A percentile compares a stretch with the other conserved stretches of the same genome.
Conservation (phyloP, 2,797 vertebrate species). For the Steatocranus sp. region DNA sequence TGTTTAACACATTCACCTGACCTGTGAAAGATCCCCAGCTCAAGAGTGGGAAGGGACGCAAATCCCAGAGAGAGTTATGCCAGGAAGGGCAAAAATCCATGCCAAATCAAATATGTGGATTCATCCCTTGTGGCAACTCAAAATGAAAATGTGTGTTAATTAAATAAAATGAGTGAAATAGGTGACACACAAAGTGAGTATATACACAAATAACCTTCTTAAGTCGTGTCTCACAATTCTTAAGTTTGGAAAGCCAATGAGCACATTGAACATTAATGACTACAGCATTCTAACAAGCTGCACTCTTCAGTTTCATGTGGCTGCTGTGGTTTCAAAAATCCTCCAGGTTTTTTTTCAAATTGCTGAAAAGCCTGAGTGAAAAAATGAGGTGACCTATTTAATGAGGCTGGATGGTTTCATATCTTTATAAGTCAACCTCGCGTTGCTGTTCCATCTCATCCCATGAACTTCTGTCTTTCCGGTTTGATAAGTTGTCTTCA, state of each 20-base stretch:
- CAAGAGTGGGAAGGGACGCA: background rate
- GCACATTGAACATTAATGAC: background rate
- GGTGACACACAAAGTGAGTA: background rate
- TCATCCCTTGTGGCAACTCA: background rate
- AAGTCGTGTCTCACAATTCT: background rate
- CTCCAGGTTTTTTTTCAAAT: background rate
- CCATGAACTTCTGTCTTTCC: background rate
- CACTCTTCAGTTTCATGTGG: background rate
- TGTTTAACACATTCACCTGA: background rate
- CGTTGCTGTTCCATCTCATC: background rate
- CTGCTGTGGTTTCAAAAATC: background rate
- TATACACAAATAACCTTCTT: background rate
- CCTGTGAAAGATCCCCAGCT: background rate
- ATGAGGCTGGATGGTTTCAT: background rate
- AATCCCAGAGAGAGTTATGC: background rate
- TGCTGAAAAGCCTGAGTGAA: background rate
- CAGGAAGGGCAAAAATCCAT: background rate
- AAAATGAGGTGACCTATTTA: background rate
- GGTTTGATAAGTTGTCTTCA: conserved; percentile 32
- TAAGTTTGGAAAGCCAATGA: background rate
- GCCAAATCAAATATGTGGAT: background rate
- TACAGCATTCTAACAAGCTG: background rate
- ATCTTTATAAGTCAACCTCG: background rate
- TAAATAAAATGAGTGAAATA: background rate
- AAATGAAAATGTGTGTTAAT: background rate